Conservation (phyloP, 2,797 vertebrate genomes). For the Danio tinwini region DNA sequence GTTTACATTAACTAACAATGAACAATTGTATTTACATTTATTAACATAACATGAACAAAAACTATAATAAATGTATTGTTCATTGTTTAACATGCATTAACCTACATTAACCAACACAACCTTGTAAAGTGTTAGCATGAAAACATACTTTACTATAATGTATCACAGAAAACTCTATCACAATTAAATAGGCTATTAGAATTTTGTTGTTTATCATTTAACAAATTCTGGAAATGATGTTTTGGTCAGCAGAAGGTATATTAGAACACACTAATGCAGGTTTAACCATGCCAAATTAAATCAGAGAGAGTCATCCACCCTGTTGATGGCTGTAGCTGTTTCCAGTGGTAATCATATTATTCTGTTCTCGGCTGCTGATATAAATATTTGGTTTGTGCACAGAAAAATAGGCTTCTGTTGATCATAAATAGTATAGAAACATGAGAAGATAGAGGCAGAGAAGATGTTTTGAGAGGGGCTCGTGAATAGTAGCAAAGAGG, state of each 20-base stretch:
- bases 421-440: slow-evolving; percentile 15
- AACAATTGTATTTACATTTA: too few species aligned
- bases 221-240: background rate
- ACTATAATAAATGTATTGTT: too few species aligned
- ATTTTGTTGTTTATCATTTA: background rate
- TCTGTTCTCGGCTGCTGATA: background rate
- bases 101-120: too few species aligned
- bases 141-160: too few species aligned
- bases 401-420: slow-evolving; percentile 34
- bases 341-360: background rate
- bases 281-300: background rate
- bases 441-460: background rate
- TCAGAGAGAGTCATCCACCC: background rate
- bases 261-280: background rate
- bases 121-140: too few species aligned
- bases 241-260: background rate
- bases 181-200: background rate
- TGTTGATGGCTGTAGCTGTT: background rate
- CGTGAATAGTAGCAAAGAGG: background rate
- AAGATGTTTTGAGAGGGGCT: slow-evolving; percentile 15
- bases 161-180: background rate
- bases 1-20: too few species aligned
- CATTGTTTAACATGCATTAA: too few species aligned
- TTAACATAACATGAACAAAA: too few species aligned
- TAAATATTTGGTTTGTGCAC: slow-evolving; percentile 32